phyloP scores from a whole-genome alignment of 2,888 invertebrate genomes.

The Melieria picta region DNA sequence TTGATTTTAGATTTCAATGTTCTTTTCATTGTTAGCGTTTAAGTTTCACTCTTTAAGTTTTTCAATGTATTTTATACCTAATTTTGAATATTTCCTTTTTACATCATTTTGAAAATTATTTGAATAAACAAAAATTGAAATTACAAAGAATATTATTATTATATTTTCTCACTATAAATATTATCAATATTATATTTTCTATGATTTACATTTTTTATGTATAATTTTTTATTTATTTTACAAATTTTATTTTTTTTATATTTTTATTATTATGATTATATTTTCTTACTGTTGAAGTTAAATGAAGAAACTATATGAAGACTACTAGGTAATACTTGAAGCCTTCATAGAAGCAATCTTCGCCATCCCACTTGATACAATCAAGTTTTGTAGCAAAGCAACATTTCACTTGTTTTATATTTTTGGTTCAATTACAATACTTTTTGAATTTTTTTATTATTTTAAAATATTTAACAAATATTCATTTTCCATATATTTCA shows the following conservation, averaged over 20 bases:
- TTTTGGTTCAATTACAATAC: not conserved
- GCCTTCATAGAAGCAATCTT: not conserved
- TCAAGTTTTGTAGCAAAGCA: not conserved
- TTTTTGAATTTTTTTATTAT: conserved; percentile 12
- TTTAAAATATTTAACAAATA: not conserved
- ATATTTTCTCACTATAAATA: too few relatives aligned
- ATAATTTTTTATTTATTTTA: not conserved
- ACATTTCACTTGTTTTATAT: conserved; percentile 3
- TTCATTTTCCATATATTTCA: conserved; percentile 29
- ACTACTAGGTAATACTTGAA: not conserved
- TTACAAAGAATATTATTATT: too few relatives aligned
- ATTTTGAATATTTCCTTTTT: too few relatives aligned
- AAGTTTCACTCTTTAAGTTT: too few relatives aligned
- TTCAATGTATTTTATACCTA: too few relatives aligned
- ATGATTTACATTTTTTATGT: too few relatives aligned
- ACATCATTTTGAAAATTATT: too few relatives aligned
- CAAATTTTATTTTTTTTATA: conserved; percentile 6
- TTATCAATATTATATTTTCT: too few relatives aligned
- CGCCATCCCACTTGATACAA: too few relatives aligned
- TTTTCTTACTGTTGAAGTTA: not conserved
- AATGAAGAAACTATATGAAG: not conserved
- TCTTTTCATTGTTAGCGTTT: too few relatives aligned
- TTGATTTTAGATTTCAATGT: too few relatives aligned
- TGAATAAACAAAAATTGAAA: too few relatives aligned
- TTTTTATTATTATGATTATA: conserved; percentile 21